Percentiles rank a stretch among this genome's conserved stretches.
phyloP scores from a whole-genome alignment of 2,113 vertebrate species.

The Triplophysa rosa region DNA sequence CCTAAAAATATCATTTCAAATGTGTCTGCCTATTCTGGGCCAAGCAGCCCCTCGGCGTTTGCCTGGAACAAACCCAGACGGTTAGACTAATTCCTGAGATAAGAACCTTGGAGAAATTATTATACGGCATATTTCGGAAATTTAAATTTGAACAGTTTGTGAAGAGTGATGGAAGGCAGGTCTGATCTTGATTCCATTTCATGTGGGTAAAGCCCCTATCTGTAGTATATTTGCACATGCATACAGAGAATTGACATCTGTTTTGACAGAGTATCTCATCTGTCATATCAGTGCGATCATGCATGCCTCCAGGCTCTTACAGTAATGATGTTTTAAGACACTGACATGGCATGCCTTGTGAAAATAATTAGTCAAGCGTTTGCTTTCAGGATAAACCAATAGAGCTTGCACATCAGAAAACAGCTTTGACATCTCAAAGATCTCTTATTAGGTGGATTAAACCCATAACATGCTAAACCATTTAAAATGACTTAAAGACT shows the following conservation, averaged over 20 bases:
- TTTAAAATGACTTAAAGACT: background rate
- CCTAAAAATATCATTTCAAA: conserved; percentile 74
- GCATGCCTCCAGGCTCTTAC: background rate
- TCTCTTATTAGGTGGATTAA: conserved; percentile 13
- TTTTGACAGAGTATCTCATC: background rate
- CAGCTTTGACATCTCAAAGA: background rate
- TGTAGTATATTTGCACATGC: background rate
- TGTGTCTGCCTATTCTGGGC: conserved; percentile 46
- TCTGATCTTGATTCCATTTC: background rate
- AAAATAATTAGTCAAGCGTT: conserved; percentile 22
- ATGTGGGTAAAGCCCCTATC: background rate
- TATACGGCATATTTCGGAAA: background rate
- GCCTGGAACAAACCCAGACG: background rate
- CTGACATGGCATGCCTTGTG: background rate
- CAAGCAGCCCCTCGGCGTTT: conserved; percentile 36
- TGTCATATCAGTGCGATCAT: background rate
- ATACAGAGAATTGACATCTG: background rate
- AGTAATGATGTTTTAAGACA: background rate
- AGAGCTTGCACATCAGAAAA: conserved; percentile 19
- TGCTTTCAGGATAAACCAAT: conserved; percentile 16
- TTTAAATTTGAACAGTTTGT: too few species aligned
- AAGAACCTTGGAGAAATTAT: conserved; percentile 9
- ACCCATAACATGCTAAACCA: conserved; percentile 10
- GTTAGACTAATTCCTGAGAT: conserved; percentile 25
- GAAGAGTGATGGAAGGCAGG: background rate